Conservation (phyloP, 2,113 vertebrate species). For the Baryphthengus martii region DNA sequence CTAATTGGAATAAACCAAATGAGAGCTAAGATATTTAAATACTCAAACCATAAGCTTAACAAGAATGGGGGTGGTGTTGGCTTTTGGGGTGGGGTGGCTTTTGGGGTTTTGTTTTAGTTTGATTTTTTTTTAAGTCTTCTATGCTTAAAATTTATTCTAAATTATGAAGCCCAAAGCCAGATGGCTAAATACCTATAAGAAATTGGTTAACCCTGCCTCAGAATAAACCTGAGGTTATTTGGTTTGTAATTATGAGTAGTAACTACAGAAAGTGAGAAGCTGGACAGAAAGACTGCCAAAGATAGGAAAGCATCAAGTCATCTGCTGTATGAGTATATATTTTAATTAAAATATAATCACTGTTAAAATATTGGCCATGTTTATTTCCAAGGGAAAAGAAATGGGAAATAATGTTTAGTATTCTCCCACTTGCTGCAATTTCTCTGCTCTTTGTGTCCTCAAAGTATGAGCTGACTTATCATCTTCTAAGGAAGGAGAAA, state of each 20-base stretch:
- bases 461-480: not conserved
- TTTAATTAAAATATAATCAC: not conserved
- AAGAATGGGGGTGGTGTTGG: not conserved
- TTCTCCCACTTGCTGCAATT: not conserved
- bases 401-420: not conserved
- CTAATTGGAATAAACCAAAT: not conserved
- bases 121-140: not conserved
- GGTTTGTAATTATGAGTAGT: not conserved
- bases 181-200: not conserved
- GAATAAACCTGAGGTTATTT: not conserved
- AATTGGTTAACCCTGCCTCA: not conserved
- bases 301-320: not conserved
- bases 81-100: not conserved
- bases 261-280: not conserved
- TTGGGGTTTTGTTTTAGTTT: not conserved
- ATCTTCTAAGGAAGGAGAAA: not conserved
- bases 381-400: not conserved
- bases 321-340: not conserved
- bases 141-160: not conserved
- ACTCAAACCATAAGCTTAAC: not conserved
- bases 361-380: not conserved
- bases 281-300: not conserved
- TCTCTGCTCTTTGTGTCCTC: not conserved
- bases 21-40: not conserved
- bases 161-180: not conserved